Evolutionary conservation across 2,888 invertebrate species (phyloP), one percentile per base, ranked within the genome.

Genomic region (Argyresthia albistria): DNA sequence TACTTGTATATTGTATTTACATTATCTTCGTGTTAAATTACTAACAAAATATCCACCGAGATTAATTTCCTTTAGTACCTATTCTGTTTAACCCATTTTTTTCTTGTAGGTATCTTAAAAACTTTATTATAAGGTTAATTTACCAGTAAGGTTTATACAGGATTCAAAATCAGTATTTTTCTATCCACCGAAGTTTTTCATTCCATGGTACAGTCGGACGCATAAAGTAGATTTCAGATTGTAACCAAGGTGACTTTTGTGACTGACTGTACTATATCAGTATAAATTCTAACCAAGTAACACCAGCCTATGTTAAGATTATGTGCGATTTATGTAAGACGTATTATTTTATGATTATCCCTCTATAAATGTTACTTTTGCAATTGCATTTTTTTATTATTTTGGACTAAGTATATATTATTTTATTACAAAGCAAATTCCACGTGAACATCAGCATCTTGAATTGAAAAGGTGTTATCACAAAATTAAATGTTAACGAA

Each of bases 131-230:
- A n/a, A 14, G 43, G 1, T 4, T 11, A 14, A 43, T 4, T 43
- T 14, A 14, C 12, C n/a, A 14, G 4, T 4, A 43, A 25, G 25
- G 25, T 25, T 25, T 4, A 25, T 25, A 25, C 25, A 25, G 25
- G 6, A 25, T 25, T 25, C 25, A 25, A 4, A 25, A 25, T 50
- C 69, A 69, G 68, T 73, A 72, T 74, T 73, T 72, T 68, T 68
- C 55, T 69, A 67, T 70, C 75, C 75, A 74, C 74, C 75, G 74
- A 74, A 57, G 52, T 57, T 4, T 8, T 61, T 63, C 73, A 75
- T 73, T 75, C 73, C 73, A 73, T 12, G 55, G 47, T 55, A 53
- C 52, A 56, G 25, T 25, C 25, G 54, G 53, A 55, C 48, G 48
- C 54, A 52, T 6, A 25, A 50, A 47, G 47, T 55, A 50, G 57